A percentile compares a stretch with the other conserved stretches of the same genome.
phyloP scores from a whole-genome alignment of 92 coral and sea anemone species.

The Muricea muricata region DNA sequence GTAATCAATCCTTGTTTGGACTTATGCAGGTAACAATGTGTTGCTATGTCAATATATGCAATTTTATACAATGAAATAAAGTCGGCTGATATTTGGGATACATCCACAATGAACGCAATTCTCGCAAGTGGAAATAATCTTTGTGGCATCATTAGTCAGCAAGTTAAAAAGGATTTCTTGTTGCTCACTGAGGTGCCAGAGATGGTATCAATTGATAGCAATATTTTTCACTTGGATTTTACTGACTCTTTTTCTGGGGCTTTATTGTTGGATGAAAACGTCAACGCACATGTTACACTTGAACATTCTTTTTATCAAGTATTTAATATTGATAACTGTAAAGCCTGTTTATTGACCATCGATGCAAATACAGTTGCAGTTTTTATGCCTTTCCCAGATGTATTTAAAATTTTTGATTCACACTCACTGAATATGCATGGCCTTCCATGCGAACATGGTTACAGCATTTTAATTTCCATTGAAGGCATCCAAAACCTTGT shows the following conservation, averaged over 20 bases:
- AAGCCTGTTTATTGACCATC: not conserved
- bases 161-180: constrained; percentile 17
- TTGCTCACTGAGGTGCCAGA: constrained; percentile 42
- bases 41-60: too few relatives aligned
- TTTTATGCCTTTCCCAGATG: too few relatives aligned
- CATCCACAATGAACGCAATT: constrained; percentile 6
- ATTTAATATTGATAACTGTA: not conserved
- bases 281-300: not conserved
- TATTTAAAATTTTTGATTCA: too few relatives aligned
- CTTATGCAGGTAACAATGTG: not conserved
- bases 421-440: constrained; percentile 33
- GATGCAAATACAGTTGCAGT: not conserved
- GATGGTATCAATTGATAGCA: constrained; percentile 6
- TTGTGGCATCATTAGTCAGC: constrained; percentile 23
- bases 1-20: too few relatives aligned
- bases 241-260: not conserved
- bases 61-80: too few relatives aligned
- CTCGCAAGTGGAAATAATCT: constrained; percentile 18
- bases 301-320: too few relatives aligned
- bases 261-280: not conserved
- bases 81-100: constrained; percentile 12
- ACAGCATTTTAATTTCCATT: constrained; percentile 36
- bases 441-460: constrained; percentile 10
- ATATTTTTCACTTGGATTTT: not conserved
- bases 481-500: constrained; percentile 45